Evolutionary conservation across 1,140 invertebrate species (phyloP).

Genomic region (Streblospio benedicti): DNA sequence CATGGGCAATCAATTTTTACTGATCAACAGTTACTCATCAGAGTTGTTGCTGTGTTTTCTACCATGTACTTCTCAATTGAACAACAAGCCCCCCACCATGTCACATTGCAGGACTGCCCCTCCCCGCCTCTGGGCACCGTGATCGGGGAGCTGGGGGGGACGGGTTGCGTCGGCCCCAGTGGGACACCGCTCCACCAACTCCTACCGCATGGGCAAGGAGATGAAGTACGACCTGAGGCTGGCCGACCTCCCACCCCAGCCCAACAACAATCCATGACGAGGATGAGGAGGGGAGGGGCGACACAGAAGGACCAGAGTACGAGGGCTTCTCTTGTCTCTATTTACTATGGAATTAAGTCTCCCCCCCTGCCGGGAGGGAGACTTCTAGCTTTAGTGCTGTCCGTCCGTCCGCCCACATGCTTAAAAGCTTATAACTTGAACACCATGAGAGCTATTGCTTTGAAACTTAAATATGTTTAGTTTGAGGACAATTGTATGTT

Average conservation of each 20-base stretch:
- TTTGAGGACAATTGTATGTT: too few species aligned
- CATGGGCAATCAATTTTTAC: too few species aligned
- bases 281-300: constrained; percentile 36
- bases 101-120: constrained; percentile 65
- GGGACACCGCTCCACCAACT: constrained; percentile 91
- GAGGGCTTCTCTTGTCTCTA: constrained; percentile 10
- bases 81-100: too few species aligned
- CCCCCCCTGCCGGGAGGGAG: too few species aligned
- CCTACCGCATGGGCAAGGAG: constrained; percentile 95
- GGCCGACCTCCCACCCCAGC: constrained; percentile 67
- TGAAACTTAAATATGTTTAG: too few species aligned
- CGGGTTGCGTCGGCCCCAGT: constrained; percentile 94
- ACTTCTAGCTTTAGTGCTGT: too few species aligned
- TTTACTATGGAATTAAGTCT: constrained; percentile 19
- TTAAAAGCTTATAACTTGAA: too few species aligned
- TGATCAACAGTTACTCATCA: too few species aligned
- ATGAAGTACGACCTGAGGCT: constrained; percentile 89
- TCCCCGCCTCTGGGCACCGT: constrained; percentile 83
- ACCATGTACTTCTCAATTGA: too few species aligned
- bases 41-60: too few species aligned
- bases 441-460: too few species aligned
- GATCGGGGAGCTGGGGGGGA: constrained; percentile 84
- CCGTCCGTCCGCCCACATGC: too few species aligned
- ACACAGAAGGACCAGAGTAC: constrained; percentile 10
- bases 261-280: constrained; percentile 52